Evolutionary conservation across 2,888 invertebrate genomes (phyloP), one percentile per base, ranked within the genome.

Genomic region (Incurvaria masculella): DNA sequence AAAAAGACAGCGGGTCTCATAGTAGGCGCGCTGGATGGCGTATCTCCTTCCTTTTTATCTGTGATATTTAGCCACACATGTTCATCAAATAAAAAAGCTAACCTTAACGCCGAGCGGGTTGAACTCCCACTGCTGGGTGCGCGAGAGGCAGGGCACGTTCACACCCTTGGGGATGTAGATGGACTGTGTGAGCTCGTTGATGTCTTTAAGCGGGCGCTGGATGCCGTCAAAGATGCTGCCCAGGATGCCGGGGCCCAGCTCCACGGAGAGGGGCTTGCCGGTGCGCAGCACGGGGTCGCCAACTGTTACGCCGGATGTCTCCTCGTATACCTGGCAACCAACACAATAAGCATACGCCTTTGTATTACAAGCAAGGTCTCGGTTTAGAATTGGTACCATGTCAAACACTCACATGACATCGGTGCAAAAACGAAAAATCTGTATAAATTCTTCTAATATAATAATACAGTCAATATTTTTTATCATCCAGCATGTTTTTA

Each of bases 141-240:
- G 83, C 6, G 91, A 91, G 51, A 99, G 75, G 45, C 91, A 84
- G n/a, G 97, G 97, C 50, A 91, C 88, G 72, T 97, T 98, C 45
- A 99, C 87, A 72, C 98, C 99, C 81, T 97, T 98, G 42, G 99
- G 99, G 75, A 99, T 99, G 84, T 99, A 99, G 78, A 99, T 99
- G 65, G 95, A 96, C 66, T 87, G 83, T 1, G 96, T 95, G 54
- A 96, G 73, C 66, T 95, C 94, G 66, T 90, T 84, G 70, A 99
- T 99, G 76, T 97, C 97, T 73, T 93, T 95, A 62, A 99, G 73
- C 0, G 99, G 99, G 65, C 99, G 91, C 79, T 99, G 99, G 75
- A 99, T 99, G 81, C 99, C 99, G 79, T 99, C 99, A 79, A 98
- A 99, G 80, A 99, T 99, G 69, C 95, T 96, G 56, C 95, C 96